Evolutionary conservation across 2,888 invertebrate genomes (phyloP).

Genomic region (Microplitis manilae): DNA sequence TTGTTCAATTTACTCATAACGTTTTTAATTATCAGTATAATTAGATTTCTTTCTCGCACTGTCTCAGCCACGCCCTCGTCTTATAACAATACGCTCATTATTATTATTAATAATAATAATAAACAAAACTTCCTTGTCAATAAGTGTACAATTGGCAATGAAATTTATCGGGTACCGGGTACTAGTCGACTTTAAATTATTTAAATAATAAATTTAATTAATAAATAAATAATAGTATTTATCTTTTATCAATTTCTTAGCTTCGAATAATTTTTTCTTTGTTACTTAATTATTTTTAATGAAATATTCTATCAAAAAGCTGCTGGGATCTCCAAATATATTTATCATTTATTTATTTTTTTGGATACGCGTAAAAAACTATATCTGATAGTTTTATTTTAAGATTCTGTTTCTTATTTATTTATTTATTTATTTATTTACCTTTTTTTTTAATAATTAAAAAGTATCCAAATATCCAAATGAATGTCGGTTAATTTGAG

Average conservation of each 20-base stretch:
- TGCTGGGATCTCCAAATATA: neutral
- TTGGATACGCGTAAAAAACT: slow-evolving; percentile 1
- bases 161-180: neutral
- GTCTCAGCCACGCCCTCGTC: slow-evolving; percentile 23
- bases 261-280: slow-evolving; percentile 10
- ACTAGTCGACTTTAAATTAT: neutral
- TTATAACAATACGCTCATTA: neutral
- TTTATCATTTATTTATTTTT: neutral
- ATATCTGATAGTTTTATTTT: neutral
- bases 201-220: neutral
- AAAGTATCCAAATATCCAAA: no score
- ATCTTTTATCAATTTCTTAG: slow-evolving; percentile 2
- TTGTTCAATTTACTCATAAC: slow-evolving; percentile 37
- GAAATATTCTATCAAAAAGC: neutral
- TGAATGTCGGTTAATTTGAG: no score
- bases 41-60: slow-evolving; percentile 12
- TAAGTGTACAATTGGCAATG: neutral
- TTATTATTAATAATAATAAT: no score
- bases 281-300: slow-evolving; percentile 39
- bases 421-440: no score
- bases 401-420: no score
- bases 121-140: neutral
- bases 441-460: no score
- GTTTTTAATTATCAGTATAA: slow-evolving; percentile 36
- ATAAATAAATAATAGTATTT: neutral